Evolutionary conservation across 2,113 vertebrate species (phyloP).

Genomic region (Prolemur simus): DNA sequence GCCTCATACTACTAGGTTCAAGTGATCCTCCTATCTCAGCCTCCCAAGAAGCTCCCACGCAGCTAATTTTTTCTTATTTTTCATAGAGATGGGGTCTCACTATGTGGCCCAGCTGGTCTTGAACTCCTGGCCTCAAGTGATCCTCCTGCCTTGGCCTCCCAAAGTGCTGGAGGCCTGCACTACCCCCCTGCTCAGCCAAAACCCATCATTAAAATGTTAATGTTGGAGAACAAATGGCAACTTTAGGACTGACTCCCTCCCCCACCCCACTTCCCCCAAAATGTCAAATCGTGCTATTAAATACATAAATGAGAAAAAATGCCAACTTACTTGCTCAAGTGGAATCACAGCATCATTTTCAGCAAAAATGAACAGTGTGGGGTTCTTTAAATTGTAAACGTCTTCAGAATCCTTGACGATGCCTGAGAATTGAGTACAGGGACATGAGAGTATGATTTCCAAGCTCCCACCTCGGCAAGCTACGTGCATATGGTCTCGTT

Average conservation of each 20-base stretch:
- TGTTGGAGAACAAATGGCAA: background rate
- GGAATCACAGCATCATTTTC: slow-evolving; percentile 86
- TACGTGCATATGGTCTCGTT: background rate
- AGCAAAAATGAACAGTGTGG: slow-evolving; percentile 89
- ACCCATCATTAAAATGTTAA: background rate
- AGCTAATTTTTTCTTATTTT: too few relatives aligned
- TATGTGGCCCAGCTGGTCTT: too few relatives aligned
- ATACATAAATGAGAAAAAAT: fast-evolving
- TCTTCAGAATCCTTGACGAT: slow-evolving; percentile 84
- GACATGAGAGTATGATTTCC: fast-evolving
- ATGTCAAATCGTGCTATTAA: too few relatives aligned
- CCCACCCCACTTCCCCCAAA: background rate
- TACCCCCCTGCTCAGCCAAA: background rate
- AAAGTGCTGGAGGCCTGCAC: too few relatives aligned
- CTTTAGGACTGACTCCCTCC: background rate
- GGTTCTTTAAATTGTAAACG: slow-evolving; percentile 82
- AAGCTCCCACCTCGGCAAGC: fast-evolving
- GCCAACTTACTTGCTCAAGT: slow-evolving; percentile 83
- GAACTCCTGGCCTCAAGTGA: too few relatives aligned
- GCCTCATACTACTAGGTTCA: too few relatives aligned
- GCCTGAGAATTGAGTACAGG: slow-evolving; percentile 78
- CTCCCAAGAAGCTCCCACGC: too few relatives aligned
- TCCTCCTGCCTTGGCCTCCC: too few relatives aligned
- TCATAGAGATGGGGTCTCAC: too few relatives aligned
- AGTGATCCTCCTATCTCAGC: too few relatives aligned